Percentiles rank a stretch among this genome's conserved stretches.
phyloP scores from a whole-genome alignment of 2,888 invertebrate species.

The Alentia gelatinosa region DNA sequence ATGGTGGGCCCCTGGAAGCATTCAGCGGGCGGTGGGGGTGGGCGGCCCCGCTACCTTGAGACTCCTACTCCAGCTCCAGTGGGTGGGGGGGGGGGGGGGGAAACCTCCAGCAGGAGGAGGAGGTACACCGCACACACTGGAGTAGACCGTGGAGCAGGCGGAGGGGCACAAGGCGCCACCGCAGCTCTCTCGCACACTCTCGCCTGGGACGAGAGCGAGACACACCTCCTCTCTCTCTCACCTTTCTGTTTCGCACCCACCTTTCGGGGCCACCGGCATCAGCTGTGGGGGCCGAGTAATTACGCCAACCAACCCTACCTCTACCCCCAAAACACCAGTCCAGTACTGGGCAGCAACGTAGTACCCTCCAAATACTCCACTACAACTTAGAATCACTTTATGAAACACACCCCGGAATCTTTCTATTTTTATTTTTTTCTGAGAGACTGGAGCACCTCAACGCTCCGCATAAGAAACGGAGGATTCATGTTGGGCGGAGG shows the following conservation, averaged over 20 bases:
- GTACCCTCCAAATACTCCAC: no score
- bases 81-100: no score
- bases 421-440: not conserved
- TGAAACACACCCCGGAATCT: no score
- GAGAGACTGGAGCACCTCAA: not conserved
- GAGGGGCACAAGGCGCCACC: no score
- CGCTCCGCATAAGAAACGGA: not conserved
- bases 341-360: not conserved
- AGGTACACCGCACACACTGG: no score
- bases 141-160: no score
- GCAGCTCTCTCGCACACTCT: not conserved
- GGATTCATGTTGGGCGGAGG: not conserved
- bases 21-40: not conserved
- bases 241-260: slow-evolving; percentile 15
- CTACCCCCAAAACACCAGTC: no score
- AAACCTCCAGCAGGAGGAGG: no score
- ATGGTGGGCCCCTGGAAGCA: not conserved
- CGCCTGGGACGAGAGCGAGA: not conserved
- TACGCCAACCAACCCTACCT: not conserved
- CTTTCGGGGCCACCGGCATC: not conserved
- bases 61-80: no score
- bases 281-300: not conserved
- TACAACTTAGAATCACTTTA: no score
- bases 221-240: slow-evolving; percentile 20
- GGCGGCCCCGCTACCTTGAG: not conserved